phyloP scores from a whole-genome alignment of 2,113 vertebrate genomes.

The Leuciscus idus region DNA sequence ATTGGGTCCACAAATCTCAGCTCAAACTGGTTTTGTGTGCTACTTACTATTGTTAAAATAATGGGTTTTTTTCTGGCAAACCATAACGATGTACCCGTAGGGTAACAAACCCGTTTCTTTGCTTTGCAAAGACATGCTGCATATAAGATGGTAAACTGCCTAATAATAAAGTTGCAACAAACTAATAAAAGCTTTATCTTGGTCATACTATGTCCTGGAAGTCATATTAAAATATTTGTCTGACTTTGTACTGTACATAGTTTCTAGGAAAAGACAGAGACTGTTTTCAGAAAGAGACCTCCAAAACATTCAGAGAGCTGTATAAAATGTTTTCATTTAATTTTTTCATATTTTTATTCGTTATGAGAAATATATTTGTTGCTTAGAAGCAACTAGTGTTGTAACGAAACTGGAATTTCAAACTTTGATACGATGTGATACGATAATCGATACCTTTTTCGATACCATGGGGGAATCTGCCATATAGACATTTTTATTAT shows the following conservation, averaged over 20 bases:
- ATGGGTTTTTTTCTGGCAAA: background rate
- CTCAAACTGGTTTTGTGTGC: background rate
- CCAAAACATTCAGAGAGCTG: background rate
- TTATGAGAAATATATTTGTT: background rate
- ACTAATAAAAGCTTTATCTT: background rate
- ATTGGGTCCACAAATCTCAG: background rate
- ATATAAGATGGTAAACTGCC: background rate
- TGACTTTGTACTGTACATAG: background rate
- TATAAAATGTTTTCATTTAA: background rate
- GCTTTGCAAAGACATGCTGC: background rate
- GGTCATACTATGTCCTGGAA: background rate
- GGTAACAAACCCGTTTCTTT: background rate
- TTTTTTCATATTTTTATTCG: too few species aligned
- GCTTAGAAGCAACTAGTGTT: background rate
- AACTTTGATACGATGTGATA: too few species aligned
- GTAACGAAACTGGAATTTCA: too few species aligned
- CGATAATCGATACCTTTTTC: too few species aligned
- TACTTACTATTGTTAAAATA: too few species aligned
- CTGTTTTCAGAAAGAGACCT: too few species aligned
- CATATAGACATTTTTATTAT: too few species aligned
- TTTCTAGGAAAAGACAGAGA: too few species aligned
- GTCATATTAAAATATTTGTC: background rate
- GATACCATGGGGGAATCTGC: too few species aligned
- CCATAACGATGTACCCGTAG: background rate
- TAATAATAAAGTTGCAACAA: background rate